Evolutionary conservation across 2,113 vertebrate genomes (phyloP).

Genomic region (Podarcis muralis): DNA sequence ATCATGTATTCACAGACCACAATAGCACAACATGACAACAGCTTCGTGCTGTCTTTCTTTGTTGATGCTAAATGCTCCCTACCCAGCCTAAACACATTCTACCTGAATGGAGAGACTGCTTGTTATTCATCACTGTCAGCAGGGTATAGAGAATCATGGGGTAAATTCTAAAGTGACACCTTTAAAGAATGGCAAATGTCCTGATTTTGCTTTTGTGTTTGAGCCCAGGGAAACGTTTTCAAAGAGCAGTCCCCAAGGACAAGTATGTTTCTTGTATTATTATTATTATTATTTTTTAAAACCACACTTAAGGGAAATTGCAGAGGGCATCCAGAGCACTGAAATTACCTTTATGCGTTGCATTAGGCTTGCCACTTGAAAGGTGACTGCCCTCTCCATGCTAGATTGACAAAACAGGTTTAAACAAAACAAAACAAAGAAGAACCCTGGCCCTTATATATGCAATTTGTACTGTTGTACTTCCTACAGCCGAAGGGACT

Average conservation of each 20-base stretch:
- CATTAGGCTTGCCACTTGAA: neutral
- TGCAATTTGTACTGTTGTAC: neutral
- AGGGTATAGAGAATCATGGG: neutral
- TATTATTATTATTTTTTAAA: neutral
- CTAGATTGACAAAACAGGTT: neutral
- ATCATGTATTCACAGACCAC: neutral
- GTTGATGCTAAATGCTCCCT: neutral
- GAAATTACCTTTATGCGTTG: neutral
- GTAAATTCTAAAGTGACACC: neutral
- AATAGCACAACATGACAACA: neutral
- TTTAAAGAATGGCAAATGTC: neutral
- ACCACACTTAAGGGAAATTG: slow-evolving; percentile 17
- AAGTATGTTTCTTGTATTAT: slow-evolving; percentile 23
- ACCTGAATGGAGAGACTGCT: rapidly evolving
- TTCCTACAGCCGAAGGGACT: neutral
- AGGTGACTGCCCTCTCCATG: neutral
- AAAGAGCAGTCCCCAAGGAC: neutral
- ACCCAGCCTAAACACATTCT: rapidly evolving
- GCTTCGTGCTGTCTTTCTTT: neutral
- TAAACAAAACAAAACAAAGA: too few relatives aligned
- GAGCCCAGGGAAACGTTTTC: neutral
- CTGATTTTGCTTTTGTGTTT: slow-evolving; percentile 28
- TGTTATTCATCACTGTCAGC: slow-evolving; percentile 18
- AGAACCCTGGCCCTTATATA: neutral
- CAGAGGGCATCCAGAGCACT: slow-evolving; percentile 14